phyloP scores from a whole-genome alignment of 2,797 vertebrate genomes.

The Sebastes wilsoni region DNA sequence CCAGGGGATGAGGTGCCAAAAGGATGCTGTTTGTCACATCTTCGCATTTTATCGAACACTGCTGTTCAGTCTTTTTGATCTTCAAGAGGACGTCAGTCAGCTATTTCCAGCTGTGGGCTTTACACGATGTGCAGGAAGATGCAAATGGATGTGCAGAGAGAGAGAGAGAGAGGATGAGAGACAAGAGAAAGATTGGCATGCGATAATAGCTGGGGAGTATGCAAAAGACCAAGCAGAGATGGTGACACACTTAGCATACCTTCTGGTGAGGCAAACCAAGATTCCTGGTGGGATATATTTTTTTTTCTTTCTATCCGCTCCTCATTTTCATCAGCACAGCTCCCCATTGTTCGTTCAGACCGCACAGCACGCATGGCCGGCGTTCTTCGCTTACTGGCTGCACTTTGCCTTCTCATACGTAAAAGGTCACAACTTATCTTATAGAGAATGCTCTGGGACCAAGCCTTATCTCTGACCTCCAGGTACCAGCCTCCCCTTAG shows the following conservation, averaged over 20 bases:
- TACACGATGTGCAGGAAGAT: conserved; percentile 26
- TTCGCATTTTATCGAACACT: background rate
- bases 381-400: background rate
- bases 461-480: conserved; percentile 59
- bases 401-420: background rate
- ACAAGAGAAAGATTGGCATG: conserved; percentile 3
- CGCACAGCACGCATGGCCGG: background rate
- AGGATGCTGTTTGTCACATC: conserved; percentile 2
- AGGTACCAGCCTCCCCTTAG: conserved; percentile 22
- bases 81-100: conserved; percentile 20
- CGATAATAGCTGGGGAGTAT: conserved; percentile 10
- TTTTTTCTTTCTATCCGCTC: background rate
- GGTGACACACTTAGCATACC: conserved; percentile 33
- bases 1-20: background rate
- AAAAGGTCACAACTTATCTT: conserved; percentile 52
- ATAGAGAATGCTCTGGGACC: background rate
- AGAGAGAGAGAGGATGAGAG: background rate
- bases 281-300: background rate
- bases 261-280: conserved; percentile 25
- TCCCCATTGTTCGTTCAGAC: background rate
- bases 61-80: conserved; percentile 13
- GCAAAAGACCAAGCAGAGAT: conserved; percentile 17
- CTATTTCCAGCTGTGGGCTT: conserved; percentile 36
- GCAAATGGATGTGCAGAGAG: conserved; percentile 22
- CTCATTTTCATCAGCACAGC: conserved; percentile 9